Evolutionary conservation across 2,113 vertebrate species (phyloP).

Genomic region (Paramormyrops kingsleyae): DNA sequence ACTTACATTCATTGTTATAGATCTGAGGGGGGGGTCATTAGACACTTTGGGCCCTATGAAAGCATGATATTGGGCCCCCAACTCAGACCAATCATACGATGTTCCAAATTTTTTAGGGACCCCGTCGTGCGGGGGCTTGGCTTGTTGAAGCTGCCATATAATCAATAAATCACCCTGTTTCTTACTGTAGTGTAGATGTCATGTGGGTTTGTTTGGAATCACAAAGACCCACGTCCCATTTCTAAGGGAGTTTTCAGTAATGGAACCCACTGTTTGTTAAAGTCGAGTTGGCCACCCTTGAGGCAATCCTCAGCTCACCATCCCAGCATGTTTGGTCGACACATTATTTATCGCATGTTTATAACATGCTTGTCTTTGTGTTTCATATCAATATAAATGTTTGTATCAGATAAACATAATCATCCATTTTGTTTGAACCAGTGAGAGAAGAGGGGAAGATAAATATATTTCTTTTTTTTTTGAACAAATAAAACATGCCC

Average conservation of each 20-base stretch:
- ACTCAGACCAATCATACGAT: too few relatives aligned
- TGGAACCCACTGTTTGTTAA: neutral
- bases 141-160: neutral
- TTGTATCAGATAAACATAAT: neutral
- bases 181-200: neutral
- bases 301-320: neutral
- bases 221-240: neutral
- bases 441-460: neutral
- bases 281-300: neutral
- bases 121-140: neutral
- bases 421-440: neutral
- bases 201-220: neutral
- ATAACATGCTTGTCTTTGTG: neutral
- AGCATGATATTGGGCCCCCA: too few relatives aligned
- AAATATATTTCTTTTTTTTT: neutral
- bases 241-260: neutral
- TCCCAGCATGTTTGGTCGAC: neutral
- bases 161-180: neutral
- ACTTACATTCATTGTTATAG: neutral
- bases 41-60: too few relatives aligned
- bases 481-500: neutral
- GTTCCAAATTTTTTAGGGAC: too few relatives aligned
- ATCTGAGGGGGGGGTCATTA: neutral
- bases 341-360: neutral
- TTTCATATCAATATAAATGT: neutral